Conservation (phyloP, 2,888 invertebrate genomes). For the Heteropelma amictum region DNA sequence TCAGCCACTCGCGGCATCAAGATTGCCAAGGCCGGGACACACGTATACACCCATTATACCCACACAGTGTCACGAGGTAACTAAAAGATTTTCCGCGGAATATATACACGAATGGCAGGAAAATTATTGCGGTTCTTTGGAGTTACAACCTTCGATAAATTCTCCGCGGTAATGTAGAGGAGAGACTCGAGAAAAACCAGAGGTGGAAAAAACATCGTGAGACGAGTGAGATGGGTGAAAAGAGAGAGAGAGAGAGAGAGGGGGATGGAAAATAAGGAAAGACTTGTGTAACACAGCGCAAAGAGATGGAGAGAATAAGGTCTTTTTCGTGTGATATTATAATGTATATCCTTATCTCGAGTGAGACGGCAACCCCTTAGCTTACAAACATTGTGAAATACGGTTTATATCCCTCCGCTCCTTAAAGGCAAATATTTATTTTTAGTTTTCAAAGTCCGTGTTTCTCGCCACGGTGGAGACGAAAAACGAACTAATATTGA, state of each 20-base stretch:
- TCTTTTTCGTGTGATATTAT: too few relatives aligned
- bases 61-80: background rate
- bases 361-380: slow-evolving; percentile 32
- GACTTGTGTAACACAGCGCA: slow-evolving; percentile 9
- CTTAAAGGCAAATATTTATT: slow-evolving; percentile 49
- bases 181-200: background rate
- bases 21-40: slow-evolving; percentile 13
- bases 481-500: background rate
- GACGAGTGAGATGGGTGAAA: background rate
- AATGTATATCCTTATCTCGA: slow-evolving; percentile 48
- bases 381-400: slow-evolving; percentile 28
- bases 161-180: background rate
- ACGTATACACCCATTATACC: background rate
- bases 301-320: slow-evolving; percentile 21
- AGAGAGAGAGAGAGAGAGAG: background rate
- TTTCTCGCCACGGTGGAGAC: background rate
- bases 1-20: background rate
- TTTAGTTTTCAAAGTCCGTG: slow-evolving; percentile 32
- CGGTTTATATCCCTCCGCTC: slow-evolving; percentile 34
- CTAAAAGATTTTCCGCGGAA: slow-evolving; percentile 8
- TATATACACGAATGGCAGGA: background rate
- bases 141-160: slow-evolving; percentile 42
- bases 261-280: background rate
- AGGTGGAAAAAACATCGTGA: background rate
- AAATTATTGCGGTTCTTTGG: slow-evolving; percentile 22